These are phyloP conservation scores for Hippolais icterina DNA, from an alignment of 2,113 vertebrate genomes.

Conservation along the genomic window DNA sequence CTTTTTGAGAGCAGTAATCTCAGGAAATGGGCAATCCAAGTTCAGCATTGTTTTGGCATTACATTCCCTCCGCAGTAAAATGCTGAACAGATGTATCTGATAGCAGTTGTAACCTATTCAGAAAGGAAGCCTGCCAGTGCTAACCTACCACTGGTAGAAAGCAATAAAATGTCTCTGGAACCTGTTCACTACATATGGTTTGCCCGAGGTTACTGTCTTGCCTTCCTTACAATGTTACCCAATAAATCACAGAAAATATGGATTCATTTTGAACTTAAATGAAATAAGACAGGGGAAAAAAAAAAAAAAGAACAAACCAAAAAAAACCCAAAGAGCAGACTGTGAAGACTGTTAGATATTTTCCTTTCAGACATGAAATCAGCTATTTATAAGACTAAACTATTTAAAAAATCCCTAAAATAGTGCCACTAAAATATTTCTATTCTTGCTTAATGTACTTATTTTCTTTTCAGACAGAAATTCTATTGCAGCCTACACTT, in stretches of 20 bases:
- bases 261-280: conserved; percentile 17
- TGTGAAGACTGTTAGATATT: not conserved
- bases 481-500: not conserved
- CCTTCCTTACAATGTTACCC: conserved; percentile 2
- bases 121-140: conserved; percentile 22
- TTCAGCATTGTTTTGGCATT: conserved; percentile 45
- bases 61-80: conserved; percentile 13
- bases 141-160: conserved; percentile 41
- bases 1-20: conserved; percentile 37
- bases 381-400: not conserved
- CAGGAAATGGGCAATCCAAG: conserved; percentile 44
- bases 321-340: not conserved
- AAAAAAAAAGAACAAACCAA: not conserved
- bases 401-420: not conserved
- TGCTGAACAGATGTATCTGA: conserved; percentile 61
- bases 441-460: not conserved
- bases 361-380: not conserved
- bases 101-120: conserved; percentile 45
- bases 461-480: conserved; percentile 8
- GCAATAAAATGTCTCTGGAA: conserved; percentile 49
- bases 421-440: not conserved
- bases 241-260: conserved; percentile 59
- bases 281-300: not conserved
- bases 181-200: conserved; percentile 54
- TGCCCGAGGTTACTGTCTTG: conserved; percentile 61